These are phyloP conservation scores for Mionectes olivaceus DNA, from an alignment of 2,797 vertebrate species.

Conservation along the genomic window DNA sequence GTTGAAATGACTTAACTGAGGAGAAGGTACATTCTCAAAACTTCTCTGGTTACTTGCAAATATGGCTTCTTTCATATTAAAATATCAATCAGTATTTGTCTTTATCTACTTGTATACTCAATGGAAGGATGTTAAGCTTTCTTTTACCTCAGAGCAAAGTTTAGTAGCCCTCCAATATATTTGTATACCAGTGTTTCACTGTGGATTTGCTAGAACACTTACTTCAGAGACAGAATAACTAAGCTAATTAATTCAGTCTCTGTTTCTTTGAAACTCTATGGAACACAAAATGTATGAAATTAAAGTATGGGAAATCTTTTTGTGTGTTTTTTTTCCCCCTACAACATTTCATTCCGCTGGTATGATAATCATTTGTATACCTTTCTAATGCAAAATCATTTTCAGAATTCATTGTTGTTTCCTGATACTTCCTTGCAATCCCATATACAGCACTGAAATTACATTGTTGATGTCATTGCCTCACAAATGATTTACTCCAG, in stretches of 20 bases:
- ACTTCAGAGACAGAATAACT: background rate
- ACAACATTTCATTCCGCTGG: background rate
- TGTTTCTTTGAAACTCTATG: background rate
- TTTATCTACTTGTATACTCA: background rate
- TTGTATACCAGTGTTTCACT: background rate
- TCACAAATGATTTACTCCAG: background rate
- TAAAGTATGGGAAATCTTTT: background rate
- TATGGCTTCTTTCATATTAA: background rate
- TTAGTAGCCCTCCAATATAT: background rate
- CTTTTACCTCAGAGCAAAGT: background rate
- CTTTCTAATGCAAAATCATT: background rate
- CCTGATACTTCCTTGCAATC: background rate
- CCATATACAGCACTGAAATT: background rate
- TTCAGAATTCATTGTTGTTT: background rate
- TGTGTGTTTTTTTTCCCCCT: background rate
- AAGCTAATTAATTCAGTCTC: background rate
- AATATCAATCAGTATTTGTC: background rate
- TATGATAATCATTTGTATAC: background rate
- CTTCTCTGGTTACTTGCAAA: background rate
- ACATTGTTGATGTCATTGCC: background rate
- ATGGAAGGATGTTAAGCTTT: background rate
- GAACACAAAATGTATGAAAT: background rate
- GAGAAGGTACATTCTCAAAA: background rate
- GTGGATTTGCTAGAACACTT: background rate
- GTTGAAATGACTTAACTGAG: background rate